phyloP scores from a whole-genome alignment of 2,797 vertebrate genomes.

The Lindbergichthys nudifrons region DNA sequence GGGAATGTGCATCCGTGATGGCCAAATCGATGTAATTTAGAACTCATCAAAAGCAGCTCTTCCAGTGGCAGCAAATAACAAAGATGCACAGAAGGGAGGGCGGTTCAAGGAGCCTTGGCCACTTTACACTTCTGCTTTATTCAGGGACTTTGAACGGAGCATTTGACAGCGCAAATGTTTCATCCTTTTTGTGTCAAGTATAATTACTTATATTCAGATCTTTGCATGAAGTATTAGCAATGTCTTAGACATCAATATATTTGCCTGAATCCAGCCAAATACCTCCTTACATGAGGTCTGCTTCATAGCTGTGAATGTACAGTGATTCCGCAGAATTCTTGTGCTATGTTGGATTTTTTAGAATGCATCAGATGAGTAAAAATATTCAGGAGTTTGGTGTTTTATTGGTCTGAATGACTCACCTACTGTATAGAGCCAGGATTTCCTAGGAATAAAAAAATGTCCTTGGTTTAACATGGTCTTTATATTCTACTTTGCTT shows the following conservation, averaged over 20 bases:
- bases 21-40: constrained; percentile 77
- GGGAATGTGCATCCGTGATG: constrained; percentile 62
- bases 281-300: background rate
- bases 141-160: constrained; percentile 12
- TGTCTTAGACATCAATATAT: constrained; percentile 16
- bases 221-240: constrained; percentile 3
- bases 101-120: constrained; percentile 25
- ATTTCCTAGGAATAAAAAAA: background rate
- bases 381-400: no score
- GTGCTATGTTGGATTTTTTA: background rate
- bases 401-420: background rate
- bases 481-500: background rate
- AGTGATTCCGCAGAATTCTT: background rate
- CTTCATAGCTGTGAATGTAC: background rate
- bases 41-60: constrained; percentile 62
- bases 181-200: constrained; percentile 24
- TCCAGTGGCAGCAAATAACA: constrained; percentile 56
- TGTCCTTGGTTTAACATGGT: background rate
- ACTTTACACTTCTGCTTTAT: constrained; percentile 23
- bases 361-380: background rate
- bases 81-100: constrained; percentile 16
- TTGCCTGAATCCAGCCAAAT: constrained; percentile 1
- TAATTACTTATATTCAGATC: constrained; percentile 26
- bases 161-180: constrained; percentile 22
- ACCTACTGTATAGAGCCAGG: background rate